Percentiles rank a stretch among this genome's conserved stretches.
These are phyloP conservation scores for Catharus fuscescens DNA, from an alignment of 2,113 vertebrate species.

Conservation along the genomic window DNA sequence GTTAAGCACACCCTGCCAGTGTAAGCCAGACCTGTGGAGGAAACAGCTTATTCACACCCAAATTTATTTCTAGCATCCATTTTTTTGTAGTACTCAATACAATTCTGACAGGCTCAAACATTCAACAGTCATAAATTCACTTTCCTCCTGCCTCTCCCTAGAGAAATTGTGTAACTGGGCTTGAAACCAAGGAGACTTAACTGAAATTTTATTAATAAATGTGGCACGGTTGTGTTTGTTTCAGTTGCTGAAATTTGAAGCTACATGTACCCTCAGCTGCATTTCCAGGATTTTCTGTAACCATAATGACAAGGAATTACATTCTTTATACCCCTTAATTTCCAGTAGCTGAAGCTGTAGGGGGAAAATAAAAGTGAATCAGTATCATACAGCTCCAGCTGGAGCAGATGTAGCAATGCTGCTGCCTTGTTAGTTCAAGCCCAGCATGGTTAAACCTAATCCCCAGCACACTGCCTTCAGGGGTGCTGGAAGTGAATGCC, in stretches of 20 bases:
- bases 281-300: neutral
- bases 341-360: neutral
- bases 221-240: neutral
- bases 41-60: slow-evolving; percentile 45
- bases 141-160: neutral
- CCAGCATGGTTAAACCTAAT: neutral
- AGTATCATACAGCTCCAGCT: neutral
- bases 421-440: neutral
- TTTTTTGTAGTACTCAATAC: neutral
- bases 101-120: neutral
- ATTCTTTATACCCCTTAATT: neutral
- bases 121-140: neutral
- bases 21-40: slow-evolving; percentile 13
- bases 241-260: neutral
- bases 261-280: neutral
- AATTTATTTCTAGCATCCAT: neutral
- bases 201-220: slow-evolving; percentile 10
- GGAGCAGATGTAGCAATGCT: neutral
- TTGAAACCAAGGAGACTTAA: neutral
- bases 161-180: neutral
- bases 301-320: neutral
- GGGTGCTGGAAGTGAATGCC: neutral
- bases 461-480: neutral
- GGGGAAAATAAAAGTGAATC: neutral
- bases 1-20: neutral